Percentiles rank a stretch among this genome's conserved stretches.
Conservation (phyloP, 2,797 vertebrate genomes). For the Siniperca undulata region DNA sequence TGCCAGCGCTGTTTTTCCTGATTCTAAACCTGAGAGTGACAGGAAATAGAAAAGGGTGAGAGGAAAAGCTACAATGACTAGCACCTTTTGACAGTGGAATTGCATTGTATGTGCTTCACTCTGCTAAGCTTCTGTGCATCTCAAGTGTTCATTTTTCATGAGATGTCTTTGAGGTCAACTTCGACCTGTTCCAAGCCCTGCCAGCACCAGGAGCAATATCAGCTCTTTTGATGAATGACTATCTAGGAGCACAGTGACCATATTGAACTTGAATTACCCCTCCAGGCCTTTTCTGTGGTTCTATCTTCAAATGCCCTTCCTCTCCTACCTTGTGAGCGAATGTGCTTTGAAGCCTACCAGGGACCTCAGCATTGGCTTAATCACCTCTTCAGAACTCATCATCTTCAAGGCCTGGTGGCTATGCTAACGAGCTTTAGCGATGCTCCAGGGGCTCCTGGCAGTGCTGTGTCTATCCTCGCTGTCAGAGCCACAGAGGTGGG, state of each 20-base stretch:
- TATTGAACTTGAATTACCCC: conserved; percentile 68
- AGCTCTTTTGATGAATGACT: conserved; percentile 72
- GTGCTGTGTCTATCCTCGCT: conserved; percentile 59
- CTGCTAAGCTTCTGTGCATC: conserved; percentile 20
- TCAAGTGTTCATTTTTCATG: conserved; percentile 56
- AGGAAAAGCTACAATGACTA: not conserved
- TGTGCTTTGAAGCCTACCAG: conserved; percentile 62
- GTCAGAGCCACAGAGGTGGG: conserved; percentile 72
- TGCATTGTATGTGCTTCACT: conserved; percentile 27
- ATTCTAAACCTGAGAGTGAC: conserved; percentile 7
- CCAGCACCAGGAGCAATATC: conserved; percentile 57
- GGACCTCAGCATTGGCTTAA: conserved; percentile 73
- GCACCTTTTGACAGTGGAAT: conserved; percentile 14
- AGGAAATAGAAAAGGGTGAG: not conserved
- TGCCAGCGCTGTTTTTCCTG: not conserved
- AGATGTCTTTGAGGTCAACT: conserved; percentile 60
- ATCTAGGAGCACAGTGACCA: conserved; percentile 59
- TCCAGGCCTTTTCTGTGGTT: conserved; percentile 40
- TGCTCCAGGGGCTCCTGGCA: conserved; percentile 62
- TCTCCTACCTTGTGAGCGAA: conserved; percentile 60
- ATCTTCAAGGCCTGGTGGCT: conserved; percentile 80
- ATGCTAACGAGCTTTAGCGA: conserved; percentile 74
- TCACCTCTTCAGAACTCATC: conserved; percentile 81
- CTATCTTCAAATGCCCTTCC: conserved; percentile 56
- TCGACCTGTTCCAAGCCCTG: conserved; percentile 51